A percentile compares a stretch with the other conserved stretches of the same genome.
Evolutionary conservation across 2,113 vertebrate species (phyloP).

Genomic region (Nannobrachium achirus): DNA sequence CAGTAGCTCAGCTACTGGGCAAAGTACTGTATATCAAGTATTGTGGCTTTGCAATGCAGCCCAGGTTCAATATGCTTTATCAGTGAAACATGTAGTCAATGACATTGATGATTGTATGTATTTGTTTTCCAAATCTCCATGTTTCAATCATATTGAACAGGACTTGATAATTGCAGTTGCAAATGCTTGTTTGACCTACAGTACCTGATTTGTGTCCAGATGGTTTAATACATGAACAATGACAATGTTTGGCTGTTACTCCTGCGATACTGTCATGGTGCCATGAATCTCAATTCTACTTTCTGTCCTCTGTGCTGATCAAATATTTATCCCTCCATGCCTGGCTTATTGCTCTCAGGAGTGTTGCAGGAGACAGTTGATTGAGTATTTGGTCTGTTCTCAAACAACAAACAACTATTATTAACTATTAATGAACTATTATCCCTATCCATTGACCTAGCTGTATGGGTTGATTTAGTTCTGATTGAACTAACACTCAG

Average conservation of each 20-base stretch:
- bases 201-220: background rate
- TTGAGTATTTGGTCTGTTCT: too few relatives aligned
- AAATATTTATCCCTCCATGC: too few relatives aligned
- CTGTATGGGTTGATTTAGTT: too few relatives aligned
- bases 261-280: background rate
- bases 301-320: too few relatives aligned
- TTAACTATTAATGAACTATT: too few relatives aligned
- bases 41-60: conserved; percentile 5
- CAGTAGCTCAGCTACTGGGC: background rate
- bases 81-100: background rate
- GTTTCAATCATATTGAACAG: conserved; percentile 2
- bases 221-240: background rate
- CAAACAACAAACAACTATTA: too few relatives aligned
- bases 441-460: too few relatives aligned
- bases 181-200: conserved; percentile 7
- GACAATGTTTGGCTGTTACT: background rate
- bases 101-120: too few relatives aligned
- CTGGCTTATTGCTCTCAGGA: too few relatives aligned
- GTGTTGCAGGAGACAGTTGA: too few relatives aligned
- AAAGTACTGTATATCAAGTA: background rate
- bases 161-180: background rate
- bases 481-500: too few relatives aligned
- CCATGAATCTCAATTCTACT: too few relatives aligned
- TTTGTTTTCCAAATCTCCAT: background rate
- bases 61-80: conserved; percentile 8